Evolutionary conservation across 2,113 vertebrate genomes (phyloP), one percentile per base, ranked within the genome.

Genomic region (Oryzias curvinotus): DNA sequence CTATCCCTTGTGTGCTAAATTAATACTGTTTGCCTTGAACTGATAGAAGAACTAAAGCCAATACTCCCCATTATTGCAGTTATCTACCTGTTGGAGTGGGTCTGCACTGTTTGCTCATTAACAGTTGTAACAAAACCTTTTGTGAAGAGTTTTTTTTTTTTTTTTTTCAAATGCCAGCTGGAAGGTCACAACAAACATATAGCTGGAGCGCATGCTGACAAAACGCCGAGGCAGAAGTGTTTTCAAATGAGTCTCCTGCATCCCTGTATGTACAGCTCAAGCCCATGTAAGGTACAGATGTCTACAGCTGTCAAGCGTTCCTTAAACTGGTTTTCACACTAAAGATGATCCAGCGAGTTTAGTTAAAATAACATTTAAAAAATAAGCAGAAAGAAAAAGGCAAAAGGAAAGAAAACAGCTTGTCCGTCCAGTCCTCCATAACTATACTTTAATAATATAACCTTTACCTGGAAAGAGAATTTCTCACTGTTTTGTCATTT

Each of bases 81-180:
- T 71, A 77, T 72, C 62, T 64, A 60, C 65, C 66, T 60, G 51
- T 63, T 58, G 30, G 69, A 42, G 58, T 65, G 63, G 76, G 82
- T 85, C 80, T 82, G 82, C 68, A 61, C 19, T 18, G 3, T 71
- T 56, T 30, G 81, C 77, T 86, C 79, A 80, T 87, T 87, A 87
- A 85, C 76, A 56, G 50, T 26, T 47, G 72, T 65, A 52, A 81
- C 77, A 64, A 86, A 80, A 65, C 41, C 63, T 71, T 78, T 69
- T 71, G 80, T 63, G 73, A 71, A 76, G n/a, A 71, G 79, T 80
- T 65, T 52, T 52, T 46, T 66, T 68, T 73, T 66, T 67, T 52
- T 50, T 36, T 8, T 10, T 50, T 50, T 62, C 59, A 77, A 84
- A 81, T 81, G 77, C 80, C 76, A 82, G n/a, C 12, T 15, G 46